A percentile compares a stretch with the other conserved stretches of the same genome.
Evolutionary conservation across 1,140 invertebrate species (phyloP).

Genomic region (Leptinotarsa defecta): DNA sequence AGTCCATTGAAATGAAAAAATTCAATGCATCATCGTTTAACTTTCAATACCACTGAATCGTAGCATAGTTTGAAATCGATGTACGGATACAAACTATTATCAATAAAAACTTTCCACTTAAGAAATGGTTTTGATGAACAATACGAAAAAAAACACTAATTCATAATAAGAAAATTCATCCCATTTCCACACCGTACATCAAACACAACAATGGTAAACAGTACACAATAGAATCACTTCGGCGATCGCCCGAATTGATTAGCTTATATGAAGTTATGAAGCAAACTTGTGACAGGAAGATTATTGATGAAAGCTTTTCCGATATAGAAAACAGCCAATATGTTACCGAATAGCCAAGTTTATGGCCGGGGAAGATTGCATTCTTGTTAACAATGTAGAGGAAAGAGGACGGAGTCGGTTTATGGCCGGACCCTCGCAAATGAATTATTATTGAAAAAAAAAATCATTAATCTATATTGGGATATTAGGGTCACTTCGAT

Average conservation of each 20-base stretch:
- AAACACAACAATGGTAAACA: neutral
- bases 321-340: constrained; percentile 34
- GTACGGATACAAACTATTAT: too few species aligned
- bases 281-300: constrained; percentile 34
- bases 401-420: constrained; percentile 15
- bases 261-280: constrained; percentile 37
- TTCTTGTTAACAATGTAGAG: constrained; percentile 35
- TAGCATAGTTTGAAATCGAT: too few species aligned
- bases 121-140: too few species aligned
- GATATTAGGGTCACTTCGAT: constrained; percentile 33
- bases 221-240: constrained; percentile 29
- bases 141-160: too few species aligned
- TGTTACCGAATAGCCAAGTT: constrained; percentile 32
- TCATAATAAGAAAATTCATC: too few species aligned
- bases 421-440: constrained; percentile 28
- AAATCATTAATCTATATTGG: constrained; percentile 32
- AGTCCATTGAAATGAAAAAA: too few species aligned
- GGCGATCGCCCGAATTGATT: constrained; percentile 32
- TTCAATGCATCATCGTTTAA: too few species aligned
- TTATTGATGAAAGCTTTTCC: constrained; percentile 36
- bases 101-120: too few species aligned
- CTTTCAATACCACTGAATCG: too few species aligned
- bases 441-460: constrained; percentile 34
- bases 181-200: too few species aligned
- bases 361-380: constrained; percentile 34